Base-by-base conservation (phyloP, 1,140 invertebrate species). In the Drosophila carrolli region DNA sequence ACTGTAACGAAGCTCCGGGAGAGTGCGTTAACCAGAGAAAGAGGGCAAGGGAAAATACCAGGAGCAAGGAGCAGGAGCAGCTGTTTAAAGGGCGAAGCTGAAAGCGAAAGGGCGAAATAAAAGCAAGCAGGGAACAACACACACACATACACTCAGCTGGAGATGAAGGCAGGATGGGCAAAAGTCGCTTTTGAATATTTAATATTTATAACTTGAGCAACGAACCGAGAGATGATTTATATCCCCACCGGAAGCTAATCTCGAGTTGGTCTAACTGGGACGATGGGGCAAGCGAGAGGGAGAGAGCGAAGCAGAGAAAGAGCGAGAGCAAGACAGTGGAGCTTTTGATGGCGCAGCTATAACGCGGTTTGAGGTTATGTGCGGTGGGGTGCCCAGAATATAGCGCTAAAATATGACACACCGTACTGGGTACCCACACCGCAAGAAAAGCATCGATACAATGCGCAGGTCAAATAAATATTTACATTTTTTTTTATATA, bases 141-240 rank as follows among this genome's bases (percentile, higher is more conserved):
- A 48, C 27, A 61, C 35, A 32, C 23, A 11, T n/a, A 35, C 29
- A 51, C 29, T 35, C 48, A 38, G 67, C 46, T 53, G 40, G 41
- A 54, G 68, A 37, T 62, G 58, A 60, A 72, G 57, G 62, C 23
- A 60, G 57, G 48, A 66, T 44, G 59, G 50, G 50, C 58, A 78
- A 62, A 66, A 75, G 81, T 71, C 58, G 78, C 82, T 88, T 86
- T 88, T 86, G 75, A 86, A 86, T 86, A 88, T 86, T 86, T 86
- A 88, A 86, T 86, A 86, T 86, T 86, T 86, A 86, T 86, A 86
- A 86, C 82, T 86, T 86, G 82, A 88, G 82, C 82, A 86, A 78
- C 83, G 82, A 86, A 86, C 70, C 83, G 82, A 82, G 78, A 86
- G 82, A 86, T 86, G 82, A 86, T 86, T 86, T 86, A 85, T 88